Conservation (phyloP, 2,888 invertebrate species). For the Teleiodes luculella region DNA sequence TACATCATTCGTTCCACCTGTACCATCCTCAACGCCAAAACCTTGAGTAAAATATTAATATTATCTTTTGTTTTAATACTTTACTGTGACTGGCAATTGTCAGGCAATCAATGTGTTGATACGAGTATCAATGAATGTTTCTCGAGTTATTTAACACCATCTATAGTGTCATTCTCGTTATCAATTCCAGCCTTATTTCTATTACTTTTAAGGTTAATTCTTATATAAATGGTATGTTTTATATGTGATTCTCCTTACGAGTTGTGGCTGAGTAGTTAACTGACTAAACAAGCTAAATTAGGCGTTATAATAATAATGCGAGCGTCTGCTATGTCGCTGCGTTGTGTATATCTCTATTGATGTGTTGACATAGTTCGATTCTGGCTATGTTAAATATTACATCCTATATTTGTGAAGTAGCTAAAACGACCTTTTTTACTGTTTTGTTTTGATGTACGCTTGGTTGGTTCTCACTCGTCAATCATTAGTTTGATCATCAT, state of each 20-base stretch:
- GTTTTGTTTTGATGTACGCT: not conserved
- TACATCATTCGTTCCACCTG: conserved; percentile 4
- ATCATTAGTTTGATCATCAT: too few relatives aligned
- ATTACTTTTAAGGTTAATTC: conserved; percentile 3
- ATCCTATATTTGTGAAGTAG: conserved; percentile 6
- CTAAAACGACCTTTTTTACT: not conserved
- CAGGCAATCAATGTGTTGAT: not conserved
- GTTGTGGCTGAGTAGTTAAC: conserved; percentile 32
- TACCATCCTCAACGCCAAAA: not conserved
- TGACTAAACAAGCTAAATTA: conserved; percentile 59
- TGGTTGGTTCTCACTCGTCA: too few relatives aligned
- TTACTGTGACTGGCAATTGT: not conserved
- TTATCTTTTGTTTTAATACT: not conserved
- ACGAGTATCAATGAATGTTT: not conserved
- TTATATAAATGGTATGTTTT: not conserved
- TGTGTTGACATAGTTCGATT: not conserved
- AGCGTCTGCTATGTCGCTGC: conserved; percentile 19
- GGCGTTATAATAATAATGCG: conserved; percentile 40
- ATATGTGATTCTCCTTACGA: conserved; percentile 4
- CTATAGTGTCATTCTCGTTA: not conserved
- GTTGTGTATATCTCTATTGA: conserved; percentile 1
- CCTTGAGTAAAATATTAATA: conserved; percentile 1
- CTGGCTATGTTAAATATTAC: conserved; percentile 1
- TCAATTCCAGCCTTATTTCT: conserved; percentile 7
- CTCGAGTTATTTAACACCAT: conserved; percentile 3